A percentile compares a stretch with the other conserved stretches of the same genome.
These are phyloP conservation scores for Amphiduros pacificus DNA, from an alignment of 2,888 invertebrate species.

Conservation along the genomic window DNA sequence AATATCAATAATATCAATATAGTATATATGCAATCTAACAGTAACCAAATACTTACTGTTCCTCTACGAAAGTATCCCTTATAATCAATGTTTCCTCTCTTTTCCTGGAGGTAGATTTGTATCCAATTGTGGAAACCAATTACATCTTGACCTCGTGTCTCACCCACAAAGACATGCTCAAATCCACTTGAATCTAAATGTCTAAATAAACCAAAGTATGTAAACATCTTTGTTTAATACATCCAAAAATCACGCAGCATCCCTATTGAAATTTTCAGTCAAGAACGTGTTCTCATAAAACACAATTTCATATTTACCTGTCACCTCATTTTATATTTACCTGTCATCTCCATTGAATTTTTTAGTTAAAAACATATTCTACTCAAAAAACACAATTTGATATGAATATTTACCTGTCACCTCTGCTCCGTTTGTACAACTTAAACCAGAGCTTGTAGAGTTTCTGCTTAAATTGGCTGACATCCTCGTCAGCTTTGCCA, in stretches of 20 bases:
- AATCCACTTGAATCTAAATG: conserved; percentile 56
- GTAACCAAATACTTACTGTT: conserved; percentile 45
- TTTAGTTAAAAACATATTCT: no score
- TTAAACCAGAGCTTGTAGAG: conserved; percentile 57
- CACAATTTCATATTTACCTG: no score
- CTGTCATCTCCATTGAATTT: no score
- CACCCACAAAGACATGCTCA: conserved; percentile 61
- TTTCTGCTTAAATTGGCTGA: conserved; percentile 45
- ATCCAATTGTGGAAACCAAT: conserved; percentile 61
- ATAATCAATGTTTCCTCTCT: conserved; percentile 56
- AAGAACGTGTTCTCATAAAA: no score
- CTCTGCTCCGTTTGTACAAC: conserved; percentile 46
- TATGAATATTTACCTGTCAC: conserved; percentile 39
- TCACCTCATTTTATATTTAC: no score
- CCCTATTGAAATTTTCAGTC: background rate
- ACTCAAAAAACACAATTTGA: no score
- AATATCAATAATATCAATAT: no score
- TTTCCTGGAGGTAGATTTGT: conserved; percentile 58
- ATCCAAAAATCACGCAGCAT: background rate
- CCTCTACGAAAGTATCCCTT: conserved; percentile 55
- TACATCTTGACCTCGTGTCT: conserved; percentile 48
- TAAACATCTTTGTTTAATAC: background rate
- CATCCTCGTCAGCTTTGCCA: conserved; percentile 39
- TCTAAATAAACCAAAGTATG: conserved; percentile 32
- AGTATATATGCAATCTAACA: background rate